Evolutionary conservation across 2,113 vertebrate species (phyloP).

Genomic region (Pygoscelis antarcticus): DNA sequence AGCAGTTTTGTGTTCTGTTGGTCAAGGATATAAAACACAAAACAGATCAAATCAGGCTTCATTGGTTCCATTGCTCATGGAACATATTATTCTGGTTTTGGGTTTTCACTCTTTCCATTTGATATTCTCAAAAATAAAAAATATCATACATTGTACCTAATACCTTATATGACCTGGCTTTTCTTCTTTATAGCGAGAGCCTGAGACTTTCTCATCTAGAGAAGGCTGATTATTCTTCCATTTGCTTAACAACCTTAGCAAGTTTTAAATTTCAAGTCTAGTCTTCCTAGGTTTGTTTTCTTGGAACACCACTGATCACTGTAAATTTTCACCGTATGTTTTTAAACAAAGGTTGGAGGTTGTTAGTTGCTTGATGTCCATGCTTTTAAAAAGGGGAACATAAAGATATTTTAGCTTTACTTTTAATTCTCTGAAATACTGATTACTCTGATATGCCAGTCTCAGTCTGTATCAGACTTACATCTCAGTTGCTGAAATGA

Average conservation of each 20-base stretch:
- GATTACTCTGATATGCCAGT: not conserved
- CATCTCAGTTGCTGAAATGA: not conserved
- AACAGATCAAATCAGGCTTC: not conserved
- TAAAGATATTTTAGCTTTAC: not conserved
- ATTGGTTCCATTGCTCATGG: not conserved
- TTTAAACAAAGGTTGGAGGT: not conserved
- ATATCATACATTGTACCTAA: not conserved
- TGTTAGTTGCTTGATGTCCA: not conserved
- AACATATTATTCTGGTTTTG: not conserved
- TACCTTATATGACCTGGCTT: not conserved
- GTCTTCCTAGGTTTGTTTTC: not conserved
- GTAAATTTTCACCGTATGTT: not conserved
- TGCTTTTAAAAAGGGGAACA: not conserved
- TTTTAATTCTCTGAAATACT: not conserved
- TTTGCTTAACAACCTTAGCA: not conserved
- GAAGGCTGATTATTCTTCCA: not conserved
- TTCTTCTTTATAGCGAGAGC: not conserved
- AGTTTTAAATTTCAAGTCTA: not conserved
- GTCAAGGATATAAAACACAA: not conserved
- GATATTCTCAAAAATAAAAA: not conserved
- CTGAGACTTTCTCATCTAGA: not conserved
- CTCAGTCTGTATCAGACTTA: not conserved
- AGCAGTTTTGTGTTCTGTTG: not conserved
- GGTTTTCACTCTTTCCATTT: not conserved
- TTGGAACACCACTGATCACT: not conserved